Percentiles rank a stretch among this genome's conserved stretches.
phyloP scores from a whole-genome alignment of 2,888 invertebrate genomes.

The Drepana falcataria region DNA sequence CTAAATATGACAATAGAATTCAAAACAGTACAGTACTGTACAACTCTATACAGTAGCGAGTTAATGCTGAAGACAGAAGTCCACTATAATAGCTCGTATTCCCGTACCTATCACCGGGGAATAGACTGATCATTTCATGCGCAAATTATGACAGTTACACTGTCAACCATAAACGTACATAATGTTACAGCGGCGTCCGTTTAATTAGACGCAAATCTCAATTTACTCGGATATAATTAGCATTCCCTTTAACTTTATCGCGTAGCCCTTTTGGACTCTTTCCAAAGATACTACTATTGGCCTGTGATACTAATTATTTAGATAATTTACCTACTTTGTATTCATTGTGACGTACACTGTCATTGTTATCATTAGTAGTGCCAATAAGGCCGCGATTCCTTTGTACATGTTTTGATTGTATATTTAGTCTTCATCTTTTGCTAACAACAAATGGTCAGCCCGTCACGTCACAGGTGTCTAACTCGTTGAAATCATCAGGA shows the following conservation, averaged over 20 bases:
- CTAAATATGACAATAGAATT: too few species aligned
- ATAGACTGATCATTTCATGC: conserved; percentile 22
- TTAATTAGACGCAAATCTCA: conserved; percentile 52
- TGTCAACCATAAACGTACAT: conserved; percentile 22
- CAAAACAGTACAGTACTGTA: too few species aligned
- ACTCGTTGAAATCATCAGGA: too few species aligned
- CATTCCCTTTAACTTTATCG: conserved; percentile 36
- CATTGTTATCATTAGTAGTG: background rate
- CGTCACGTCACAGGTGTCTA: too few species aligned
- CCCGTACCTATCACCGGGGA: background rate
- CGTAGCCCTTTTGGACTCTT: conserved; percentile 36
- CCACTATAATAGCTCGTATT: background rate
- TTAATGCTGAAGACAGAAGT: too few species aligned
- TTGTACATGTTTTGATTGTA: too few species aligned
- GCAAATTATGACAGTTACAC: conserved; percentile 26
- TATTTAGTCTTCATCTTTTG: too few species aligned
- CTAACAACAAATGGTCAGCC: background rate
- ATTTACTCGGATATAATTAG: conserved; percentile 49
- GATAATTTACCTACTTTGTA: background rate
- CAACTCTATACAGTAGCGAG: too few species aligned
- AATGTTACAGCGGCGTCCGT: conserved; percentile 19
- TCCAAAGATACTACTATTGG: conserved; percentile 35
- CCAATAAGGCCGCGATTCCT: background rate
- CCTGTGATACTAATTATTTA: background rate
- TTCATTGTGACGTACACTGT: background rate